A percentile compares a stretch with the other conserved stretches of the same genome.
Conservation (phyloP, 1,140 invertebrate species). For the Cherax destructor region DNA sequence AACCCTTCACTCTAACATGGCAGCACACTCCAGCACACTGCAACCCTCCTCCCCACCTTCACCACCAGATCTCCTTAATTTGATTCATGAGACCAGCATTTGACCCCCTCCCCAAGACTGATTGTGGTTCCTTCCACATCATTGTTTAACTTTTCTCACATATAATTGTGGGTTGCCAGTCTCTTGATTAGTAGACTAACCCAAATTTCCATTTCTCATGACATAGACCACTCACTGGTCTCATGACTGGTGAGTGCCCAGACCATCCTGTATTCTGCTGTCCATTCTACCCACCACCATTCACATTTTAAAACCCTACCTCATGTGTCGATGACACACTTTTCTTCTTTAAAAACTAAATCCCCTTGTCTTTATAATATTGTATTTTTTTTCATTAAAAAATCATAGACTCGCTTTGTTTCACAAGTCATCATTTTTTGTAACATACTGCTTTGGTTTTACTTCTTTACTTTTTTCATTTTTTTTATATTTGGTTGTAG, state of each 20-base stretch:
- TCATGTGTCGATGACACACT: conserved; percentile 12
- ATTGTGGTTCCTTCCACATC: conserved; percentile 53
- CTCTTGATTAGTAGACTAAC: conserved; percentile 37
- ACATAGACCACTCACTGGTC: conserved; percentile 19
- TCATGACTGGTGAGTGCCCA: conserved; percentile 15
- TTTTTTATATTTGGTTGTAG: not conserved
- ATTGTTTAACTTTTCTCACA: conserved; percentile 27
- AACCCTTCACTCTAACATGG: conserved; percentile 71
- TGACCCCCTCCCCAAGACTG: conserved; percentile 68
- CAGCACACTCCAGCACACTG: conserved; percentile 71
- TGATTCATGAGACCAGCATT: conserved; percentile 73
- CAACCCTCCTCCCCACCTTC: conserved; percentile 66
- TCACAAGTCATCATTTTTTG: not conserved
- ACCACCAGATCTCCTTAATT: conserved; percentile 68
- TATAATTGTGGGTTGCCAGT: conserved; percentile 45
- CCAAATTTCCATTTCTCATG: conserved; percentile 34
- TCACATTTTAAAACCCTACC: conserved; percentile 9
- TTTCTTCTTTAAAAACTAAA: not conserved
- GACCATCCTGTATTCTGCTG: not conserved
- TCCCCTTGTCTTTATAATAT: not conserved
- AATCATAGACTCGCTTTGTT: not conserved
- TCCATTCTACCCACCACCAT: conserved; percentile 3
- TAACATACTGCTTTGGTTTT: not conserved
- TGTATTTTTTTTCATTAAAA: not conserved
- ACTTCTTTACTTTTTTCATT: not conserved